Conservation (phyloP, 2,888 invertebrate species). For the Mesorhabditis belari region DNA sequence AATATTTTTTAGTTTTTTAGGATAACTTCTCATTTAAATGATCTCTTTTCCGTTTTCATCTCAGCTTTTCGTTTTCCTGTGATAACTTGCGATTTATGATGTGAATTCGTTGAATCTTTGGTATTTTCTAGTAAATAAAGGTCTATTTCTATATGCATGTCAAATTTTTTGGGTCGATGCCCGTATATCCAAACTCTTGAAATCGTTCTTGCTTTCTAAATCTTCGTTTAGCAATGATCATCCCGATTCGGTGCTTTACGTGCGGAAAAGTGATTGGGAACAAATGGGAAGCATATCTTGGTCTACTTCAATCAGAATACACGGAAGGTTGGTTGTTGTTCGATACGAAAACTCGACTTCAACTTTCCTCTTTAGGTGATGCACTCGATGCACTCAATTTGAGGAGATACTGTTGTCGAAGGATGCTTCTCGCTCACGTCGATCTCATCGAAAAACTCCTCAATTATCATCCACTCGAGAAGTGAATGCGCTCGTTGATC, state of each 20-base stretch:
- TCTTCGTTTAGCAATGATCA: no score
- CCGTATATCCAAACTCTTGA: background rate
- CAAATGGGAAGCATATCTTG: slow-evolving; percentile 97
- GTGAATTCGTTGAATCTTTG: no score
- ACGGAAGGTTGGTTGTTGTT: background rate
- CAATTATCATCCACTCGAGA: slow-evolving; percentile 94
- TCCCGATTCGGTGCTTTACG: slow-evolving; percentile 95
- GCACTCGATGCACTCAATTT: slow-evolving; percentile 91
- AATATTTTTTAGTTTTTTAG: no score
- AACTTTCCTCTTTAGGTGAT: slow-evolving; percentile 63
- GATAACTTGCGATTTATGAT: no score
- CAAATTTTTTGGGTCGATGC: no score
- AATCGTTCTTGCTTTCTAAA: background rate
- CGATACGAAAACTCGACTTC: slow-evolving; percentile 74
- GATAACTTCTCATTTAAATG: no score
- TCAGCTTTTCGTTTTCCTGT: no score
- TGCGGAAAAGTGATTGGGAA: slow-evolving; percentile 99
- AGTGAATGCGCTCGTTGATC: slow-evolving; percentile 62
- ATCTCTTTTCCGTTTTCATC: no score
- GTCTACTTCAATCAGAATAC: slow-evolving; percentile 72
- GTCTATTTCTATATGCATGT: no score
- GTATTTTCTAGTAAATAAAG: no score
- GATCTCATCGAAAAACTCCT: slow-evolving; percentile 99
- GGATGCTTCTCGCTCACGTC: slow-evolving; percentile 96
- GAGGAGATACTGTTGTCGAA: slow-evolving; percentile 82